These are phyloP conservation scores for Hypomesus transpacificus DNA, from an alignment of 2,113 vertebrate species.

Conservation along the genomic window DNA sequence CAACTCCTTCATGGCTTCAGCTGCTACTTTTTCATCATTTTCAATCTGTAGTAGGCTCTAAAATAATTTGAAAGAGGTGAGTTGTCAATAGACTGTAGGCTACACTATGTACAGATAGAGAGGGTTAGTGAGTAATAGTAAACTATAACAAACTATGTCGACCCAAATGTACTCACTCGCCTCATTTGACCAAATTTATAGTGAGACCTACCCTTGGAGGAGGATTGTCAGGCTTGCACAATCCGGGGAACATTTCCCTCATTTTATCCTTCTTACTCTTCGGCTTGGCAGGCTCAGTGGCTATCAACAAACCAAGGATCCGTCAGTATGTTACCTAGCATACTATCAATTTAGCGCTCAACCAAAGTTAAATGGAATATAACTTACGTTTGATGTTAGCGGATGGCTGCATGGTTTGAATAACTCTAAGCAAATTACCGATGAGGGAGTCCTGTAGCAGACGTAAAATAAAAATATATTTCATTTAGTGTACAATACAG, in stretches of 20 bases:
- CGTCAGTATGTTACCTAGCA: no score
- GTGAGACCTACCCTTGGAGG: slow-evolving; percentile 71
- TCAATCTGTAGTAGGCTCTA: slow-evolving; percentile 83
- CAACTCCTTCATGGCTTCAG: slow-evolving; percentile 89
- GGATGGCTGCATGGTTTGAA: slow-evolving; percentile 90
- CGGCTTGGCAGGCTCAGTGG: slow-evolving; percentile 68
- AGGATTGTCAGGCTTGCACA: slow-evolving; percentile 87
- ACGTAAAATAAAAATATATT: neutral
- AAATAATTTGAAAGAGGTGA: neutral
- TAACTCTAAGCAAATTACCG: slow-evolving; percentile 89
- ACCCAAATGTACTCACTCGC: neutral
- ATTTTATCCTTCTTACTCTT: slow-evolving; percentile 85
- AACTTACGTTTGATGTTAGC: no score
- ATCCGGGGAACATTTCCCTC: slow-evolving; percentile 89
- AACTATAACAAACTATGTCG: no score
- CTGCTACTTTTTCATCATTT: slow-evolving; percentile 92
- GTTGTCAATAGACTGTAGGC: no score
- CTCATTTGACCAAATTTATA: neutral
- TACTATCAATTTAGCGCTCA: no score
- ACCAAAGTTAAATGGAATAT: no score
- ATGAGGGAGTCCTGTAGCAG: slow-evolving; percentile 85
- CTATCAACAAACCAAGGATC: slow-evolving; percentile 15
- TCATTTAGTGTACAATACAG: no score
- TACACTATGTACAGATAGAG: no score
- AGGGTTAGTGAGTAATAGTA: no score